Percentiles rank a stretch among this genome's conserved stretches.
Conservation (phyloP, 2,888 invertebrate genomes). For the Cephus pulcher region DNA sequence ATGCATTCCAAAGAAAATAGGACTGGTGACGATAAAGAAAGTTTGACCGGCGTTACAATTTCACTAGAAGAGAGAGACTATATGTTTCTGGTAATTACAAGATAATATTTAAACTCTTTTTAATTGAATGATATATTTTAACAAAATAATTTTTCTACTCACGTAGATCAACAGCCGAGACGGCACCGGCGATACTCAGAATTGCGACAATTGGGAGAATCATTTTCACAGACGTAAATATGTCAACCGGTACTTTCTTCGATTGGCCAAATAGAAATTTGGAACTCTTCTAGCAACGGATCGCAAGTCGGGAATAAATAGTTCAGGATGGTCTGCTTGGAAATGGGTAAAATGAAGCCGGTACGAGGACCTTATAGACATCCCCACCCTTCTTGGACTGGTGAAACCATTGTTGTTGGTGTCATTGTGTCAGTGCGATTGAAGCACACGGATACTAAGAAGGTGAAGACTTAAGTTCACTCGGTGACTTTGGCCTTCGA, state of each 20-base stretch:
- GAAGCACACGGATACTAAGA: background rate
- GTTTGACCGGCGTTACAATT: background rate
- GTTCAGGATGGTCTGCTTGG: conserved; percentile 46
- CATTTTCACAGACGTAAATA: background rate
- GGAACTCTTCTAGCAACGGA: background rate
- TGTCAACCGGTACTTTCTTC: background rate
- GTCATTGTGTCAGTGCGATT: background rate
- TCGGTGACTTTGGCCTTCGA: conserved; percentile 24
- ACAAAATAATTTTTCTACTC: conserved; percentile 32
- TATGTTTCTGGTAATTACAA: background rate
- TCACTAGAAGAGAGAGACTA: background rate
- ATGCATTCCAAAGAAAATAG: background rate
- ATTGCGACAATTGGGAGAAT: conserved; percentile 4
- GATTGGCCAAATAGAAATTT: background rate
- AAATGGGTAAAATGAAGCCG: conserved; percentile 47
- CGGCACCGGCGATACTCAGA: conserved; percentile 12
- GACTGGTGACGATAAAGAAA: background rate
- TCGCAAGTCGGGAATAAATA: conserved; percentile 27
- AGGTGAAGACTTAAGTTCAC: conserved; percentile 6
- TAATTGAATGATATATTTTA: background rate
- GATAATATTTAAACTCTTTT: background rate
- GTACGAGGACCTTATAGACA: conserved; percentile 53
- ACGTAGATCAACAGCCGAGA: conserved; percentile 47
- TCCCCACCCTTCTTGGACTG: conserved; percentile 36
- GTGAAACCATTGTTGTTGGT: conserved; percentile 44